Base-by-base conservation (phyloP, 2,113 vertebrate genomes). In the Sceloporus undulatus region DNA sequence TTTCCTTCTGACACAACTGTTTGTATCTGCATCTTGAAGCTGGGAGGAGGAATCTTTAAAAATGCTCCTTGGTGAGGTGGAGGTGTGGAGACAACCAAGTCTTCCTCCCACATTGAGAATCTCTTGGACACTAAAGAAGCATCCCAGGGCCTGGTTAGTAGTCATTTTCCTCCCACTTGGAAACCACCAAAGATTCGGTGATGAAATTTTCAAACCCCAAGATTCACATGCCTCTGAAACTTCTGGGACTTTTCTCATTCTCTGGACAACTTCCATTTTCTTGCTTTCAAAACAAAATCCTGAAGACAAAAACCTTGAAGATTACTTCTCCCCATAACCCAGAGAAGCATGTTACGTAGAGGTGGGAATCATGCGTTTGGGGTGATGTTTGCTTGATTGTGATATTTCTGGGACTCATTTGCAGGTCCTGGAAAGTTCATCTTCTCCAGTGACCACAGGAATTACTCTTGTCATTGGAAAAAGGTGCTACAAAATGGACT, bases 21-120 rank as follows among this genome's bases (percentile, higher is more conserved):
- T 65, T 38, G 54, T 21, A 82, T 87, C 86, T 82, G 68, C 68
- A 75, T 74, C 71, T 82, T 87, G 38, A 65, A 65, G 11, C 14
- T 11, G 70, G 86, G 56, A 25, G 70, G 86, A 82, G 79, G 86
- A 82, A 68, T 59, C 38, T 75, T 82, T 87, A 75, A 82, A 75
- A 62, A 73, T 56, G 10, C 27, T 62, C 70, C 52, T 66, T 5
- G 4, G n/a, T 87, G 16, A 10, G 27, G 48, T 87, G 78, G 78
- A 73, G 85, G 78, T 80, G 78, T 87, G 73, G 38, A 40, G 68
- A 59, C 29, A 77, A 77, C 38, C 34, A 73, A 40, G 59, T 80
- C 52, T 62, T 13, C 79, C 86, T 82, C 86, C 86, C 70, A 87
- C 86, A 82, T 82, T 34, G 52, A 70, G 71, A 82, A 1, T 25